Conservation (phyloP, 2,113 vertebrate genomes). For the Oxyruncus cristatus region DNA sequence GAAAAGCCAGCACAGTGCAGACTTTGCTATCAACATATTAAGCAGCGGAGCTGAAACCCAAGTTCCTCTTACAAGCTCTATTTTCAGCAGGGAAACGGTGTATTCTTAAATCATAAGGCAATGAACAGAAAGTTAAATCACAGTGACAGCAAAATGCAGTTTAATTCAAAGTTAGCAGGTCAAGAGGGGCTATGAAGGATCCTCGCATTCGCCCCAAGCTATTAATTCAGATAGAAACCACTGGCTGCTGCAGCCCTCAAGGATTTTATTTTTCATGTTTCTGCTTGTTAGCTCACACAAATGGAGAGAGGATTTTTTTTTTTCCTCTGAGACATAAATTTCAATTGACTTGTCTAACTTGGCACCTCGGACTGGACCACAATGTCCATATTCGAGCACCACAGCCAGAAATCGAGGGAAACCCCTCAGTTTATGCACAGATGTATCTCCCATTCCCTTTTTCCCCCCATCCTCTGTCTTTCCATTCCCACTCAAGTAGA, state of each 20-base stretch:
- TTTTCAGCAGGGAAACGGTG: conserved; percentile 14
- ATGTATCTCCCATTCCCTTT: too few relatives aligned
- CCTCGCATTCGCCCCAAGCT: background rate
- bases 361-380: background rate
- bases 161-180: conserved; percentile 61
- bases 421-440: background rate
- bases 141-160: conserved; percentile 40
- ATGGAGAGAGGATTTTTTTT: background rate
- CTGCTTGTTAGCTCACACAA: conserved; percentile 32
- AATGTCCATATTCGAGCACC: accelerated
- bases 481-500: accelerated
- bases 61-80: background rate
- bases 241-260: background rate
- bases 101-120: conserved; percentile 40
- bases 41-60: conserved; percentile 4
- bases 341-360: background rate
- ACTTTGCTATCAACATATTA: conserved; percentile 22
- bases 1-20: background rate
- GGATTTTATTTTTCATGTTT: conserved; percentile 39
- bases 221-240: conserved; percentile 30
- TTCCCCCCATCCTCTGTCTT: background rate
- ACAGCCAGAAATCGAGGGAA: background rate
- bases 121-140: conserved; percentile 33
- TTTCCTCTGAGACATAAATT: background rate
- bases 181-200: conserved; percentile 18